Conservation (phyloP, 35 echinoderm and acorn worm species). For the Diadema setosum region DNA sequence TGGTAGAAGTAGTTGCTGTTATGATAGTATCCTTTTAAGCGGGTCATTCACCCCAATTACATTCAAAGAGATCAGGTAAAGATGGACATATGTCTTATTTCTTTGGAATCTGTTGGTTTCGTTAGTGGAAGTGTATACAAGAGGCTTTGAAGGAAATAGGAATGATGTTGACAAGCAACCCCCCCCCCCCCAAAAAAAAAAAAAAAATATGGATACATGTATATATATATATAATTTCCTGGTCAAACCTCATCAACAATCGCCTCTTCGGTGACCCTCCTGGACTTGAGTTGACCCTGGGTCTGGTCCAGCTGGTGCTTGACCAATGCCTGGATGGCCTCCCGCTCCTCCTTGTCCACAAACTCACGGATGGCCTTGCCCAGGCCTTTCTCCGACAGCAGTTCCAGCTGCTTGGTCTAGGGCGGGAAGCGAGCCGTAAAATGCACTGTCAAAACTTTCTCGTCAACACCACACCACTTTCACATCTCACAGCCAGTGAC, state of each 20-base stretch:
- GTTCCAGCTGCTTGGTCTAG: conserved; percentile 63
- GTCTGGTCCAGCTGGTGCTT: conserved; percentile 63
- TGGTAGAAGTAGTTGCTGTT: too few relatives aligned
- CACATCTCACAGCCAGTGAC: too few relatives aligned
- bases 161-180: background rate
- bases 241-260: conserved; percentile 62
- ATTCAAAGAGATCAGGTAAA: background rate
- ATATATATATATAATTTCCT: background rate
- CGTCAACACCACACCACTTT: too few relatives aligned
- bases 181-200: background rate
- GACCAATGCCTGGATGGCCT: conserved; percentile 78
- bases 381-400: conserved; percentile 88
- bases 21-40: too few relatives aligned
- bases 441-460: too few relatives aligned
- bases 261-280: conserved; percentile 33
- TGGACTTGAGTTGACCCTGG: conserved; percentile 42
- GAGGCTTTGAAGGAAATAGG: background rate
- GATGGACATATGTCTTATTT: background rate
- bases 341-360: conserved; percentile 91
- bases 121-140: background rate
- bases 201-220: background rate
- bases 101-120: background rate
- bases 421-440: too few relatives aligned
- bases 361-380: conserved; percentile 84
- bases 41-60: too few relatives aligned